Base-by-base conservation (phyloP, 2,113 vertebrate species). In the Daboia siamensis region DNA sequence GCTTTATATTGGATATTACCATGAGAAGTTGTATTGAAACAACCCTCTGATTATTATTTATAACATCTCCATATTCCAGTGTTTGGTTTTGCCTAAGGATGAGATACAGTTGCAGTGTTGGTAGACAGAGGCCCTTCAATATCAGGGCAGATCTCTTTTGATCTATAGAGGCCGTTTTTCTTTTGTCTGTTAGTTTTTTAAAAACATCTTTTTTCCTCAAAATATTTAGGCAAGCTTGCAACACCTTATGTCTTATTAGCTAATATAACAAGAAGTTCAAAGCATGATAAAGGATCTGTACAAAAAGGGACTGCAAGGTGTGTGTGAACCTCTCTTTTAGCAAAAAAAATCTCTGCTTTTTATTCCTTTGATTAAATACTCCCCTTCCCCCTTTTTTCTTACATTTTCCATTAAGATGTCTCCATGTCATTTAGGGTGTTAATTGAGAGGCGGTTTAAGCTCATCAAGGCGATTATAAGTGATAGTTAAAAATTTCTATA, bases 381-480 rank as follows among this genome's bases (percentile, higher is more conserved):
- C 97, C 96, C 96, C 96, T 96, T 96, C 44, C 51, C 57, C 17
- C 17, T 10, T 56, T 96, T 97, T 97, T 98, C 98, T 98, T 98
- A 98, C 97, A 98, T 98, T 97, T 97, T 97, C 98, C 98, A 98
- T 99, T 99, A 98, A 98, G 97, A 98, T 97, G 98, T 98, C 98
- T 98, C 97, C 94, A 97, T 98, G 98, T 98, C 98, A 97, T 98
- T 98, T 98, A 98, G 98, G 98, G 98, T 98, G 98, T 98, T 99
- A 99, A 99, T 99, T 99, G 98, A 99, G 98, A 98, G 98, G 97
- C 98, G 98, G 98, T 98, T 98, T 97, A 97, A 98, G 98, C 98
- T 98, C 98, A 98, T 99, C 98, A 98, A 98, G 98, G 98, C 98
- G 98, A 99, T 99, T 99, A 98, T 98, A 98, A 99, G 98, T 97